Conservation (phyloP, 1,140 invertebrate genomes). For the Drosophila willistoni region DNA sequence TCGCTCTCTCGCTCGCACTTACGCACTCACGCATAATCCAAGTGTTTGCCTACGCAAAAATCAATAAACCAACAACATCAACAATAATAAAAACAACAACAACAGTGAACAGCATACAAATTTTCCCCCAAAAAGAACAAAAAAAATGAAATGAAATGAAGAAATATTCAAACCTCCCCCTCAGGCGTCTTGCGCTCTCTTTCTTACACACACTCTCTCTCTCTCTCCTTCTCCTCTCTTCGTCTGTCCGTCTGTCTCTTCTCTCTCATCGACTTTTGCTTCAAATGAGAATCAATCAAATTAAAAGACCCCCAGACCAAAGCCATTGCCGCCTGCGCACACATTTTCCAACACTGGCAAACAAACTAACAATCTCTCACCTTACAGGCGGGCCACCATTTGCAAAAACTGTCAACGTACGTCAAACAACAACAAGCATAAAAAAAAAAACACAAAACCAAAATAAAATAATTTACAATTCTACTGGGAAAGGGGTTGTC, state of each 20-base stretch:
- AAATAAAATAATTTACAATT: not conserved
- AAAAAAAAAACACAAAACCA: not conserved
- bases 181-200: not conserved
- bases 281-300: conserved; percentile 42
- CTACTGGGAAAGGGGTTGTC: not conserved
- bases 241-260: not conserved
- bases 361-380: not conserved
- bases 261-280: not conserved
- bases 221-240: not conserved
- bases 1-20: conserved; percentile 56
- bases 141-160: conserved; percentile 3
- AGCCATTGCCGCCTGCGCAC: conserved; percentile 18
- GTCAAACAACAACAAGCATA: not conserved
- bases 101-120: conserved; percentile 33
- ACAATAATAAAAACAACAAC: conserved; percentile 36
- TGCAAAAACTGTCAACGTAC: conserved; percentile 28
- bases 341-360: conserved; percentile 28
- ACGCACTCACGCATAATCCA: conserved; percentile 13
- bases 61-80: conserved; percentile 45
- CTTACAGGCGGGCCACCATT: conserved; percentile 35
- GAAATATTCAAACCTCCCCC: conserved; percentile 8
- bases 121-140: conserved; percentile 28
- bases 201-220: not conserved
- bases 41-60: conserved; percentile 65
- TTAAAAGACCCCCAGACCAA: conserved; percentile 20